Conservation (phyloP, 2,113 vertebrate species). For the Melanerpes formicivorus region DNA sequence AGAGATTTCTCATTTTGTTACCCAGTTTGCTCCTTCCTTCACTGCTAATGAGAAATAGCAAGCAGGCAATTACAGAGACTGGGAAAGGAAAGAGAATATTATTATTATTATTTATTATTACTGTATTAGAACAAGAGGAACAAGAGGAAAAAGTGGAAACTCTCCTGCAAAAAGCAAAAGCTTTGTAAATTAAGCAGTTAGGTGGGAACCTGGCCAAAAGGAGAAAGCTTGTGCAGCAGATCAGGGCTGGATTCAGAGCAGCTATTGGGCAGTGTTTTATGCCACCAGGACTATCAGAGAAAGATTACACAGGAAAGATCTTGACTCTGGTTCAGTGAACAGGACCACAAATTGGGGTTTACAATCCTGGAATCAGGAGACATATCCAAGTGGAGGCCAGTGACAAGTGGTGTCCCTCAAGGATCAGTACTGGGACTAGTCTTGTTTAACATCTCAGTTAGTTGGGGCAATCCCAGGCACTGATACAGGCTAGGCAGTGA, state of each 20-base stretch:
- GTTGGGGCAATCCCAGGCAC: too few relatives aligned
- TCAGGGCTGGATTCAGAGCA: neutral
- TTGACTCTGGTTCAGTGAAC: neutral
- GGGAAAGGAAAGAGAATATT: neutral
- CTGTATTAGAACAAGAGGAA: neutral
- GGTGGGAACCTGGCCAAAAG: neutral
- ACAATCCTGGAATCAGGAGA: neutral
- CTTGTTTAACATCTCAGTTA: too few relatives aligned
- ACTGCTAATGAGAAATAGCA: conserved; percentile 43
- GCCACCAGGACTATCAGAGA: neutral
- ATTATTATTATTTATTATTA: neutral
- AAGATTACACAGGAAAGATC: neutral
- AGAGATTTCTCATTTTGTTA: conserved; percentile 51
- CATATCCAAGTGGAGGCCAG: too few relatives aligned
- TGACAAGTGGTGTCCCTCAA: too few relatives aligned
- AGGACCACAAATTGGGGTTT: neutral
- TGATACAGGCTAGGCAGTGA: too few relatives aligned
- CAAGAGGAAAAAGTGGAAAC: neutral
- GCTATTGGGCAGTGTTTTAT: neutral
- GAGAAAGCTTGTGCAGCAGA: neutral
- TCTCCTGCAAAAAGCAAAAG: neutral
- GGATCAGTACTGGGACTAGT: too few relatives aligned
- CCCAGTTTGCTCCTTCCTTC: conserved; percentile 50
- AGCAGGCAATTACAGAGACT: conserved; percentile 19
- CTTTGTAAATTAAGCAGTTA: neutral